Conservation (phyloP, 2,113 vertebrate species). For the Macrotis lagotis region DNA sequence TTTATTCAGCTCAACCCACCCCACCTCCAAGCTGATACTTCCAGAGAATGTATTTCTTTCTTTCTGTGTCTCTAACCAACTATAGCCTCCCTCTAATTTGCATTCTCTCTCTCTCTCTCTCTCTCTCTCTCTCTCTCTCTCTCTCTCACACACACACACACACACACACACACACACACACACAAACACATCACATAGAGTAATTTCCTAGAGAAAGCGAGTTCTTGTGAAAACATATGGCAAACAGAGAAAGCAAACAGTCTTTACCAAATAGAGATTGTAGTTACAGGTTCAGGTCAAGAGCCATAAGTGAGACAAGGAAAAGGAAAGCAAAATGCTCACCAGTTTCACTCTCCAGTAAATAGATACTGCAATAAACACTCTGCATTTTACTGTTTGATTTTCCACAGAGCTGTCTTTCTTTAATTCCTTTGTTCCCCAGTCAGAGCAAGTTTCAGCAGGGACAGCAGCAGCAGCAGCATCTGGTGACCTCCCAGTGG, state of each 20-base stretch:
- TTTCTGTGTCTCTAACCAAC: neutral
- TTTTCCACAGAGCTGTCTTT: neutral
- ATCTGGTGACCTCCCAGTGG: constrained; percentile 1
- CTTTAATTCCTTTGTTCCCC: too few relatives aligned
- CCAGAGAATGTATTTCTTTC: neutral
- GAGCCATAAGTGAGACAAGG: neutral
- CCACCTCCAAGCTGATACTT: neutral
- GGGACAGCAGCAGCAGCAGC: neutral
- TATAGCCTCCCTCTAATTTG: neutral
- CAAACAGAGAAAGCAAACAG: neutral
- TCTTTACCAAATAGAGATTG: neutral
- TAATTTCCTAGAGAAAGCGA: neutral
- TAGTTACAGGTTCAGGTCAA: neutral
- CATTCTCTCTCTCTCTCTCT: too few relatives aligned
- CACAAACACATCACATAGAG: neutral
- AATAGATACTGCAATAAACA: neutral
- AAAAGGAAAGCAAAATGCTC: neutral
- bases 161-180: neutral
- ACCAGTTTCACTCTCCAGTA: neutral
- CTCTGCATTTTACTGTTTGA: neutral
- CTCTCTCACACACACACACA: too few relatives aligned
- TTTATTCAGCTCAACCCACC: neutral
- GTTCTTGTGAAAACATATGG: neutral
- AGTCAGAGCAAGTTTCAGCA: neutral
- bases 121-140: too few relatives aligned